These are phyloP conservation scores for Drosophila saltans DNA, from an alignment of 1,140 invertebrate genomes.

Conservation along the genomic window DNA sequence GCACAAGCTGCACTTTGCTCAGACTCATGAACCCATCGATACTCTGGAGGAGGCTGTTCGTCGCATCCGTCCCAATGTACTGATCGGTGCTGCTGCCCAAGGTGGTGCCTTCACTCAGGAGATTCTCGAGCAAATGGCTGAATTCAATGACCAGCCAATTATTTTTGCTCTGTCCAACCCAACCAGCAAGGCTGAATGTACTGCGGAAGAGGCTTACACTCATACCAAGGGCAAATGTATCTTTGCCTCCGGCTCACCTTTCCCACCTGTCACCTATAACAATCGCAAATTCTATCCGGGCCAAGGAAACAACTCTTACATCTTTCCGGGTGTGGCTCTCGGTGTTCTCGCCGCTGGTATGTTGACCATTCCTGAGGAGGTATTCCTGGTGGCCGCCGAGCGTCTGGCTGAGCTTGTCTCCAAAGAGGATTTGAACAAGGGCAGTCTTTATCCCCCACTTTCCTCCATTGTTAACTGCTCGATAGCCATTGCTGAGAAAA, in stretches of 20 bases:
- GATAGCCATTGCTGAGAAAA: slow-evolving; percentile 91
- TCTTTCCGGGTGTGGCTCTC: slow-evolving; percentile 96
- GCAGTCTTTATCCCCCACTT: slow-evolving; percentile 97
- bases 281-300: slow-evolving; percentile 92
- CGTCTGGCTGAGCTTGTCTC: slow-evolving; percentile 93
- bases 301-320: slow-evolving; percentile 98
- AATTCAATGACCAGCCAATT: slow-evolving; percentile 86
- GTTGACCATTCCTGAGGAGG: slow-evolving; percentile 92
- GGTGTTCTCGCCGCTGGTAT: slow-evolving; percentile 93
- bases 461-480: slow-evolving; percentile 95
- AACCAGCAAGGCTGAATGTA: slow-evolving; percentile 98
- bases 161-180: slow-evolving; percentile 99
- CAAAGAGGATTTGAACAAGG: slow-evolving; percentile 91
- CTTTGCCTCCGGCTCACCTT: slow-evolving; percentile 97
- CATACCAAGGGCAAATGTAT: slow-evolving; percentile 89
- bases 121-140: slow-evolving; percentile 92
- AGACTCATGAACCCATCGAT: slow-evolving; percentile 89
- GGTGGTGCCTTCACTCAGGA: slow-evolving; percentile 94
- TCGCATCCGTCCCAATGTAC: slow-evolving; percentile 90
- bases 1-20: slow-evolving; percentile 91
- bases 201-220: slow-evolving; percentile 96
- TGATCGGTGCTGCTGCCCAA: slow-evolving; percentile 96
- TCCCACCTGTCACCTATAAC: slow-evolving; percentile 90
- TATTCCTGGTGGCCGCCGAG: slow-evolving; percentile 94
- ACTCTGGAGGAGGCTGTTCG: slow-evolving; percentile 91